A percentile compares a stretch with the other conserved stretches of the same genome.
Evolutionary conservation across 2,888 invertebrate species (phyloP).

Genomic region (Orgyia antiqua): DNA sequence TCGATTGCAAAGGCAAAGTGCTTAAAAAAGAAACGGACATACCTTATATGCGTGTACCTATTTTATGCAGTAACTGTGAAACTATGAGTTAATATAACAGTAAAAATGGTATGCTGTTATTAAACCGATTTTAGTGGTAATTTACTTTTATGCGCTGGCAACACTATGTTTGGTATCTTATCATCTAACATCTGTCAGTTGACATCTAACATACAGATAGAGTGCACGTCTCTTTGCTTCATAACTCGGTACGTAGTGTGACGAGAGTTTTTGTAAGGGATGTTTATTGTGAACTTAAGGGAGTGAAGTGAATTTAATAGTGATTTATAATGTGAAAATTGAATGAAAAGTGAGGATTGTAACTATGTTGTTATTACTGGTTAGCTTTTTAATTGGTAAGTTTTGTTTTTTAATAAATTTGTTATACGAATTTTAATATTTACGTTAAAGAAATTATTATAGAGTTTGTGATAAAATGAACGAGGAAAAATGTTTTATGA

Average conservation of each 20-base stretch:
- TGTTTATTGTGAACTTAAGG: background rate
- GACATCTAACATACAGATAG: background rate
- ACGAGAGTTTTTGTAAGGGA: background rate
- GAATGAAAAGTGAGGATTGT: background rate
- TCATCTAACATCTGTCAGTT: constrained; percentile 1
- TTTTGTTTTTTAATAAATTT: no score
- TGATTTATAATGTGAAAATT: background rate
- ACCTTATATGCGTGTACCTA: no score
- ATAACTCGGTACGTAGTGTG: background rate
- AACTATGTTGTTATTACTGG: background rate
- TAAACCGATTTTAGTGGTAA: background rate
- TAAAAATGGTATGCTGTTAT: no score
- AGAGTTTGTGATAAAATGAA: no score
- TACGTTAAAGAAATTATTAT: no score
- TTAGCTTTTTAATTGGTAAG: background rate
- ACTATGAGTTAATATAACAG: no score
- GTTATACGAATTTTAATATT: no score
- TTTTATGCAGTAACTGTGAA: no score
- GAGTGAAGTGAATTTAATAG: background rate
- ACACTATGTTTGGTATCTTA: background rate
- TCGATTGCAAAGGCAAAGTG: no score
- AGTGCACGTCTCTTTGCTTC: background rate
- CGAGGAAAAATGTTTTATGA: no score
- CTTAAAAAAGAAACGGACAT: no score
- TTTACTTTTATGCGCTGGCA: background rate